phyloP scores from a whole-genome alignment of 2,797 vertebrate species.

The Pipistrellus nathusii region DNA sequence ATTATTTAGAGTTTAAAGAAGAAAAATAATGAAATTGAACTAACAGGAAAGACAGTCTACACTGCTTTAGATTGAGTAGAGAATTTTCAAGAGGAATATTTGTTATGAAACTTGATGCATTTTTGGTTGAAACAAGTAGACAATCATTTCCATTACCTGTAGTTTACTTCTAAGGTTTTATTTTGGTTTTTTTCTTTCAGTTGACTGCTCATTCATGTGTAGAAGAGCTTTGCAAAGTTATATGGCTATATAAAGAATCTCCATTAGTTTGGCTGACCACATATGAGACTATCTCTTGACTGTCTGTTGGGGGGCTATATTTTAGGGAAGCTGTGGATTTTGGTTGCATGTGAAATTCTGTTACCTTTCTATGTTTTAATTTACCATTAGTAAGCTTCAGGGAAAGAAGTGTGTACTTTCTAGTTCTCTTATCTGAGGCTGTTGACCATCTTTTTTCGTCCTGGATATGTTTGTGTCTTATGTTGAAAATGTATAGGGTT shows the following conservation, averaged over 20 bases:
- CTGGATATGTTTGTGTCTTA: background rate
- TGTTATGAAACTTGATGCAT: background rate
- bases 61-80: background rate
- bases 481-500: background rate
- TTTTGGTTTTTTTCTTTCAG: background rate
- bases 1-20: background rate
- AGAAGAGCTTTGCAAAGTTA: background rate
- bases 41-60: background rate
- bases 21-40: background rate
- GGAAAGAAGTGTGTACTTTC: background rate
- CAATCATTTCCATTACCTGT: background rate
- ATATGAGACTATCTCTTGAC: background rate
- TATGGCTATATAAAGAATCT: background rate
- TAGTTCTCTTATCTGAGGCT: background rate
- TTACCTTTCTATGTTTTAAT: background rate
- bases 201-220: background rate
- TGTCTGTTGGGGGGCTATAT: background rate
- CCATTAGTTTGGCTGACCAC: background rate
- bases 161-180: background rate
- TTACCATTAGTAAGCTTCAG: background rate
- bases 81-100: background rate
- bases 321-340: background rate
- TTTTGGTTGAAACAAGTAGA: constrained; percentile 48
- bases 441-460: background rate
- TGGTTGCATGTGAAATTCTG: constrained; percentile 1